Base-by-base conservation (phyloP, 2,888 invertebrate species). In the Emmelina monodactyla region DNA sequence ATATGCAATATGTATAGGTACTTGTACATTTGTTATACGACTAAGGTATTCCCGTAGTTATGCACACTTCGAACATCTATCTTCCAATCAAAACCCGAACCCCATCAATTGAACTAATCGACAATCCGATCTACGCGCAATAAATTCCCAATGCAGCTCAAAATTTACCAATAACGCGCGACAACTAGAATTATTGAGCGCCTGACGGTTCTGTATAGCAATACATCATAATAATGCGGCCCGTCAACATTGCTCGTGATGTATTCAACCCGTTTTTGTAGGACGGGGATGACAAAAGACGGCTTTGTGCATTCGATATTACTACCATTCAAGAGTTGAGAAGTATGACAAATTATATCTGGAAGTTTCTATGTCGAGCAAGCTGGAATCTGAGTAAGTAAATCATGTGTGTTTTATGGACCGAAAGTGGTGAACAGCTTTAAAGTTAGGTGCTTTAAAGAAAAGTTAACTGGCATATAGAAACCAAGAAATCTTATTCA, bases 221-320 rank as follows among this genome's bases (percentile, higher is more conserved):
- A 67, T 68, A 65, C 68, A 69, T 69, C 67, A 67, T 62, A 46
- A 44, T 37, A 38, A 47, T n/a, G 11, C 25, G 46, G 54, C 53
- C 55, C 54, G 62, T 58, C 52, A 53, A 58, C 56, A 47, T 40
- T 45, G 41, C 39, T 44, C 45, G 45, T 32, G 37, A 36, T 40
- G 49, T 50, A 50, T 51, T 45, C 50, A 42, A 39, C 41, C 37
- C 40, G 41, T 43, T 49, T 50, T 38, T 36, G 42, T 43, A 58
- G 53, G 58, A 58, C 45, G 52, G 39, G 13, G 35, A 35, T 45
- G 40, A 58, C 55, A 61, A 62, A 55, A 11, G 19, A 10, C 25
- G 49, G 51, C 46, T 46, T 46, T 50, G 42, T 38, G 42, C 34
- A 35, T 30, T 30, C 51, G 52, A 54, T 55, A 55, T 59, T 57